Evolutionary conservation across 2,113 vertebrate species (phyloP).

Genomic region (Colinus virginianus): DNA sequence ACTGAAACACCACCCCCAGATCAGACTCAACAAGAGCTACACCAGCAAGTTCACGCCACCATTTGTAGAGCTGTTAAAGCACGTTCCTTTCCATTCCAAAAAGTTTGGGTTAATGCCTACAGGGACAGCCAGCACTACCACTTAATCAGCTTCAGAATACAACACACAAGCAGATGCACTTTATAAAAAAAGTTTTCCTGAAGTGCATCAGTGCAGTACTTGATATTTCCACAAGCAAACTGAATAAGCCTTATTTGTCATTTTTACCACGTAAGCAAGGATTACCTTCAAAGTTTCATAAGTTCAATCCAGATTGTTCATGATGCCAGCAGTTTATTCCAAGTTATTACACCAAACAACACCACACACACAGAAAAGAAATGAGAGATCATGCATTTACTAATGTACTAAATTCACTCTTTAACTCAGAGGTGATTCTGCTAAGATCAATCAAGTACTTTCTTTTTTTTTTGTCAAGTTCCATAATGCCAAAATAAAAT

Average conservation of each 20-base stretch:
- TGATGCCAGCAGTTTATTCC: background rate
- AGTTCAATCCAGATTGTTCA: background rate
- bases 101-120: background rate
- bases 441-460: background rate
- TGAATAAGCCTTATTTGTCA: background rate
- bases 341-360: background rate
- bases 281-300: background rate
- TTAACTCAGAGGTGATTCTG: background rate
- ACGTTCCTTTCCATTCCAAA: background rate
- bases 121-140: rapidly evolving
- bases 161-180: background rate
- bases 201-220: background rate
- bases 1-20: background rate
- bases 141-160: background rate
- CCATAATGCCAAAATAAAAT: background rate
- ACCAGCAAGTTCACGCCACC: rapidly evolving
- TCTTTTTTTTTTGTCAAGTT: background rate
- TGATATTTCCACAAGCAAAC: background rate
- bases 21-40: background rate
- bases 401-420: background rate
- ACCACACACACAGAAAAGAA: background rate
- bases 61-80: background rate
- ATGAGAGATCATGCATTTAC: background rate
- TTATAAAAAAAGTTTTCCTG: rapidly evolving
- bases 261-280: background rate